Base-by-base conservation (phyloP, 2,113 vertebrate species). In the Brachionichthys hirsutus region DNA sequence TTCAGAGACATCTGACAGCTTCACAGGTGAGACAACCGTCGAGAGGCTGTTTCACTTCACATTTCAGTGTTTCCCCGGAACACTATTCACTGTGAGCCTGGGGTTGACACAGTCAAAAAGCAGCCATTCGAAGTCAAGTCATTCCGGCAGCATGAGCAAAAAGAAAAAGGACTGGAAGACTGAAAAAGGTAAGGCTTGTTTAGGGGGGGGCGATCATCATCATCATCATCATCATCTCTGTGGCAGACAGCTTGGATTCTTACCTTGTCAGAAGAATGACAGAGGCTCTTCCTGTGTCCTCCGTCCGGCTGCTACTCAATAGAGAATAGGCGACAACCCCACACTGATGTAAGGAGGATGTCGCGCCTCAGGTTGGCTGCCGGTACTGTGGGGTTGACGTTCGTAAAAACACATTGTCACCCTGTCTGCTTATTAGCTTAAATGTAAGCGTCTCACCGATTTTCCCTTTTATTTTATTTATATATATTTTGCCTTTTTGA, bases 121-220 rank as follows among this genome's bases (percentile, higher is more conserved):
- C 88, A 89, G 54, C 72, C 78, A 81, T 75, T 85, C 82, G 74
- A 92, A 91, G 89, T 90, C 90, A 78, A 79, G 85, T 60, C 87
- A 90, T 59, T 85, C 89, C 89, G 90, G 91, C 86, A 93, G 84
- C 84, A 93, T 93, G 92, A 92, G 89, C 87, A 93, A 92, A 88
- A 92, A 92, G 92, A 93, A 93, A 93, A 92, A 92, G 89, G 92
- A 93, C 80, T 93, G 92, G 92, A 91, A 85, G 85, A 82, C 80
- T 72, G 92, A 93, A 58, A 93, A 90, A 92, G 92, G 92, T 93
- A 91, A 90, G 88, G 75, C 74, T 83, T 87, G 70, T 88, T 89
- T 85, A 80, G 6, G 49, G 47, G 67, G 65, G 47, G 53, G 81
- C 73, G 78, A 69, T 85, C 72, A 74, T 71, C 49, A 60, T 73